A percentile compares a stretch with the other conserved stretches of the same genome.
Conservation (phyloP, 2,888 invertebrate species). For the Zaprionus bogoriensis region DNA sequence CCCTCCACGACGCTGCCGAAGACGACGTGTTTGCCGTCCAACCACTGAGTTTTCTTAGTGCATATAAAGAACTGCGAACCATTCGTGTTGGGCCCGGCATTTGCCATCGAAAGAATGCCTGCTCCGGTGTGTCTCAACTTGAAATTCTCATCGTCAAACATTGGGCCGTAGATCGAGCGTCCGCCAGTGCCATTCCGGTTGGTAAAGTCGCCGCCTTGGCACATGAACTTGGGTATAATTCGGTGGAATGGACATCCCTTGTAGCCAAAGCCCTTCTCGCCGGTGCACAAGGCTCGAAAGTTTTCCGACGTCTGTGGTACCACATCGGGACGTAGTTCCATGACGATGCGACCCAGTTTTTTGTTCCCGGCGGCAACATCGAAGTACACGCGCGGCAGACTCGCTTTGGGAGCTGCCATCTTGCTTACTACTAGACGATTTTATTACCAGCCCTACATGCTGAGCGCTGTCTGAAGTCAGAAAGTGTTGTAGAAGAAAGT, state of each 20-base stretch:
- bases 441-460: neutral
- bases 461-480: neutral
- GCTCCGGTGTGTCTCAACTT: constrained; percentile 84
- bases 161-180: constrained; percentile 97
- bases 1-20: constrained; percentile 95
- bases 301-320: constrained; percentile 97
- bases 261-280: constrained; percentile 96
- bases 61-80: constrained; percentile 8
- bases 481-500: neutral
- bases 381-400: constrained; percentile 4
- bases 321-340: constrained; percentile 91
- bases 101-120: constrained; percentile 1
- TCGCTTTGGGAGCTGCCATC: neutral
- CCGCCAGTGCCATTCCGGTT: constrained; percentile 97
- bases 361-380: neutral
- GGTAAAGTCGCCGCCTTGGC: constrained; percentile 97
- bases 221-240: constrained; percentile 98
- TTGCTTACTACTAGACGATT: too few relatives aligned
- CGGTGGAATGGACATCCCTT: constrained; percentile 96
- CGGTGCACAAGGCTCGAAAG: constrained; percentile 97
- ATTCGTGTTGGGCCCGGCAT: neutral
- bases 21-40: constrained; percentile 96
- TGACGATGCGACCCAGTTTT: neutral
- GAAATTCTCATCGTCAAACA: constrained; percentile 98
- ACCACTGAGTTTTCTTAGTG: constrained; percentile 92